Base-by-base conservation (phyloP, 2,113 vertebrate genomes). In the Dicerorhinus sumatrensis region DNA sequence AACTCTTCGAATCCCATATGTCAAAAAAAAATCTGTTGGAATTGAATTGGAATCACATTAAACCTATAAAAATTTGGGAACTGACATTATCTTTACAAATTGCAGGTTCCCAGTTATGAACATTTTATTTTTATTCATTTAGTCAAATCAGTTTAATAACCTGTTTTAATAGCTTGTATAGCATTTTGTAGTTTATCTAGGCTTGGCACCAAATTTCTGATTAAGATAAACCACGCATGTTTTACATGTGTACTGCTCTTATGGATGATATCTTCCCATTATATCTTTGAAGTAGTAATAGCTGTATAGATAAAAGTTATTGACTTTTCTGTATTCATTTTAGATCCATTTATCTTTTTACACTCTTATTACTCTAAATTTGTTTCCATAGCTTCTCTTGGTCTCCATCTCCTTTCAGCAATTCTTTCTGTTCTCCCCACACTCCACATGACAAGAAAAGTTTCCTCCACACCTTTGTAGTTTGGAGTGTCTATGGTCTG, bases 1-100 rank as follows among this genome's bases (percentile, higher is more conserved):
- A 70, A 60, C 39, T 48, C 17, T 80, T 70, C 81, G 33, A 79
- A 95, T n/a, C 79, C 77, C 21, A 80, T 65, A 18, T 87, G 84
- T 79, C 13, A 62, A 72, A 63, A 94, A 69, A 54, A 36, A 54
- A 42, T 31, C 39, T 39, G 8, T 81, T 96, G 60, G 27, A 91
- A 85, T 85, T 96, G 96, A 76, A 87, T 60, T 65, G 79, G 33
- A 89, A 93, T 88, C 23, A 46, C 11, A 85, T 97, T 83, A 94
- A 81, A 81, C 11, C 33, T 72, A 76, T 58, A 69, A 94, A 90
- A 96, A 79, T 70, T 25, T 27, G 56, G 8, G 27, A 84, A 88
- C 3, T 17, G 36, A 14, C 62, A 89, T 70, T 88, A 75, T 65
- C 21, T 91, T 67, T 83, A 77, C 42, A 80, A 94, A 56, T 25